Evolutionary conservation across 2,113 vertebrate genomes (phyloP).

Genomic region (Trogon surrucura): DNA sequence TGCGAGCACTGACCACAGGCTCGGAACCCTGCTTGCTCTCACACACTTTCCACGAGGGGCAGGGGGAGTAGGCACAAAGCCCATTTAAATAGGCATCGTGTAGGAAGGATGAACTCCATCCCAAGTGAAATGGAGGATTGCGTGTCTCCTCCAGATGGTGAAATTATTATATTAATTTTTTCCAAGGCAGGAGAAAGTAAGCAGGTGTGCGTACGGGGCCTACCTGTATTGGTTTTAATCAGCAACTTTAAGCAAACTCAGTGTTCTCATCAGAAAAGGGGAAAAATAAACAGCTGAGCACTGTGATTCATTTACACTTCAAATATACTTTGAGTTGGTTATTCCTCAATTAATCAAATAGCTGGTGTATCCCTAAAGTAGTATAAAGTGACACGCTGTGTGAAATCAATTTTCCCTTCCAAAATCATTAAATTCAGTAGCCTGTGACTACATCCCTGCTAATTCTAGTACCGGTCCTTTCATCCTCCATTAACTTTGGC

Average conservation of each 20-base stretch:
- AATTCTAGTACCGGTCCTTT: slow-evolving; percentile 80
- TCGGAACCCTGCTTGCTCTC: not conserved
- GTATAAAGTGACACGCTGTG: slow-evolving; percentile 86
- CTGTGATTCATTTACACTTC: slow-evolving; percentile 85
- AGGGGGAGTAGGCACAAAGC: not conserved
- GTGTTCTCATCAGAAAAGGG: slow-evolving; percentile 69
- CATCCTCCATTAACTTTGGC: slow-evolving; percentile 89
- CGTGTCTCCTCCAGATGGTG: slow-evolving; percentile 23
- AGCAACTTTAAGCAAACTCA: slow-evolving; percentile 74
- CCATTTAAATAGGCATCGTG: not conserved
- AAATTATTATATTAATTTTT: not conserved
- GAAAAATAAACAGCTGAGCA: slow-evolving; percentile 81
- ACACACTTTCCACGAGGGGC: not conserved
- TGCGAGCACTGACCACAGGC: accelerated
- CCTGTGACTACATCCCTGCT: slow-evolving; percentile 79
- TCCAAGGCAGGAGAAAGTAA: slow-evolving; percentile 21
- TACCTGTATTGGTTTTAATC: slow-evolving; percentile 73
- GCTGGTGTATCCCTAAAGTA: slow-evolving; percentile 86
- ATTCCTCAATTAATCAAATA: slow-evolving; percentile 88
- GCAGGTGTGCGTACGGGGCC: slow-evolving; percentile 54
- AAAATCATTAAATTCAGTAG: slow-evolving; percentile 87
- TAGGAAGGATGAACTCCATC: not conserved
- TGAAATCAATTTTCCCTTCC: slow-evolving; percentile 87
- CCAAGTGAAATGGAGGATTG: slow-evolving; percentile 6
- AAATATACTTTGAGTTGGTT: slow-evolving; percentile 84